These are phyloP conservation scores for Silurus lanzhouensis DNA, from an alignment of 2,797 vertebrate species.

Conservation along the genomic window DNA sequence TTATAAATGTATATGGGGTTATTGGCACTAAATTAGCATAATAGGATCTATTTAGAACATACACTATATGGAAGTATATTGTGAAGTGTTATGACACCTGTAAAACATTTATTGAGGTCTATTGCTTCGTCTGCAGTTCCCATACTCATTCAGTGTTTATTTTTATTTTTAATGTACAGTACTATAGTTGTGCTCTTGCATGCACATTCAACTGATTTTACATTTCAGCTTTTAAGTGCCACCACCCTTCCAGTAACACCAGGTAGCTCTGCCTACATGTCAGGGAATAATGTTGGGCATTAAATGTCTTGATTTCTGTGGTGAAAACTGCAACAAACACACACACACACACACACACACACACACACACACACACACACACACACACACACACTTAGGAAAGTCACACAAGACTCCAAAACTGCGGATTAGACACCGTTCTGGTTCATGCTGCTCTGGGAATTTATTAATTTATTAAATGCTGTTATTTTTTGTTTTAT, in stretches of 20 bases:
- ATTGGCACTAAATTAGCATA: background rate
- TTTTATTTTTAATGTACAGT: no score
- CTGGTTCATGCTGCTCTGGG: constrained; percentile 92
- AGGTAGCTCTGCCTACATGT: background rate
- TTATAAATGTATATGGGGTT: background rate
- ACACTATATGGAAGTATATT: background rate
- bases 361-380: background rate
- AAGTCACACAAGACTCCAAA: constrained; percentile 70
- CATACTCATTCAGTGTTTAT: no score
- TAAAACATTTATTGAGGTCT: background rate
- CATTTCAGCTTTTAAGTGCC: background rate
- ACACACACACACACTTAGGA: constrained; percentile 28
- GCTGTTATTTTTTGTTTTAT: constrained; percentile 67
- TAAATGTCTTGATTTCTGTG: background rate
- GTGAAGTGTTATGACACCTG: no score
- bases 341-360: background rate
- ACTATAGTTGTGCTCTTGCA: no score
- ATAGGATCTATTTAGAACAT: background rate
- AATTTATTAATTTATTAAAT: constrained; percentile 92
- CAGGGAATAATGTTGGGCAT: background rate
- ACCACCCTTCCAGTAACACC: background rate
- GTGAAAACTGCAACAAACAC: background rate
- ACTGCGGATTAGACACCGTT: constrained; percentile 71
- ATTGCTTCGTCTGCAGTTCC: background rate
- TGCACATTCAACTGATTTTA: no score